phyloP scores from a whole-genome alignment of 2,113 vertebrate genomes.

The Scytalopus superciliaris region DNA sequence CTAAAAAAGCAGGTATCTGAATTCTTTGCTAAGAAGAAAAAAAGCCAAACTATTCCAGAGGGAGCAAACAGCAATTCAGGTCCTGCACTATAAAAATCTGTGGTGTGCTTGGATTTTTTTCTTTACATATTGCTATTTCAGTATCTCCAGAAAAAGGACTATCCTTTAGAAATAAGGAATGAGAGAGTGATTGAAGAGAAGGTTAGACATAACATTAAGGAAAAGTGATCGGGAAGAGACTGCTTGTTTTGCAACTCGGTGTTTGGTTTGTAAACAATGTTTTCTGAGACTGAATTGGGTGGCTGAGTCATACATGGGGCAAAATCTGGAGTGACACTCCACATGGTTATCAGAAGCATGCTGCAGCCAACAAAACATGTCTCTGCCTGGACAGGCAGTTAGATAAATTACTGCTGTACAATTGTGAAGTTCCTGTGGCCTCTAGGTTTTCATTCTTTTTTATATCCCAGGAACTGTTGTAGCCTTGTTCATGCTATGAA shows the following conservation, averaged over 20 bases:
- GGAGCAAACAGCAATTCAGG: background rate
- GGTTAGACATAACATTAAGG: background rate
- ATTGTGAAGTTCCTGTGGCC: background rate
- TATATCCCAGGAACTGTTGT: background rate
- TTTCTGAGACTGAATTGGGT: background rate
- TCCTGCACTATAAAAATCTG: background rate
- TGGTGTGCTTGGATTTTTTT: background rate
- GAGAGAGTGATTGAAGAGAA: background rate
- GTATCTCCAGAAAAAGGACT: background rate
- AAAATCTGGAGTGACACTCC: background rate
- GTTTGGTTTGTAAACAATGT: background rate
- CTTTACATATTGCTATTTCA: background rate
- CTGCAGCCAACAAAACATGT: background rate
- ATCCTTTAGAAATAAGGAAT: background rate
- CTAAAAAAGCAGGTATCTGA: background rate
- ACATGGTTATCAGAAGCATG: background rate
- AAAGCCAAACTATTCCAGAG: background rate
- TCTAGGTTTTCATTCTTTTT: background rate
- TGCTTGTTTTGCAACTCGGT: background rate
- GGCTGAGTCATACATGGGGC: background rate
- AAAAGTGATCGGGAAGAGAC: background rate
- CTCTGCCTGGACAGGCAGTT: background rate
- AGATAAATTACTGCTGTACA: background rate
- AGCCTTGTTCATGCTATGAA: background rate
- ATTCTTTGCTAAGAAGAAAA: background rate